These are phyloP conservation scores for Thamnophis elegans DNA, from an alignment of 2,797 vertebrate genomes.

Conservation along the genomic window DNA sequence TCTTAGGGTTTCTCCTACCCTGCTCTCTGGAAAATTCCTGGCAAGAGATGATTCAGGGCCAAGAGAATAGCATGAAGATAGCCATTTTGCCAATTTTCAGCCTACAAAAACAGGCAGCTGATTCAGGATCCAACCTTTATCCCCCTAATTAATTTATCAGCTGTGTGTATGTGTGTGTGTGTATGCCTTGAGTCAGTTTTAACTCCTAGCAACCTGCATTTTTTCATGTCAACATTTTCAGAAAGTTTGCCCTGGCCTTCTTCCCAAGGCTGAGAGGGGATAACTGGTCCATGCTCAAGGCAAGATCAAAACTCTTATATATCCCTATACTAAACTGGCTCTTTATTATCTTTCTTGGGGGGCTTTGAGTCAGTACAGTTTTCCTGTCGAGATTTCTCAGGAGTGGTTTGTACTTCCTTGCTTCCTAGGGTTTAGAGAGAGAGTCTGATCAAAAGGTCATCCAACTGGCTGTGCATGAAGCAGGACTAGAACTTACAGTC, in stretches of 20 bases:
- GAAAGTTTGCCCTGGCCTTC: not conserved
- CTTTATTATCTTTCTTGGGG: not conserved
- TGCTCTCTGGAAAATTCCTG: not conserved
- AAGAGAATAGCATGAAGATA: not conserved
- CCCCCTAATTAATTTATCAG: not conserved
- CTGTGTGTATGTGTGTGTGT: too few species aligned
- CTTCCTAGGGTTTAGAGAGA: not conserved
- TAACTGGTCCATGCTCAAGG: not conserved
- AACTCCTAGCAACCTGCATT: not conserved
- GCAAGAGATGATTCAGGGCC: not conserved
- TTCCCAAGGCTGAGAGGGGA: not conserved
- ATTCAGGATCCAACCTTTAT: not conserved
- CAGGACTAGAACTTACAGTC: not conserved
- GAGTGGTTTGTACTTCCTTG: not conserved
- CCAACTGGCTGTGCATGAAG: not conserved
- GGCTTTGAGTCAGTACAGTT: not conserved
- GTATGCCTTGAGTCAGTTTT: not conserved
- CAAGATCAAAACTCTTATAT: not conserved
- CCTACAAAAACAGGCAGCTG: not conserved
- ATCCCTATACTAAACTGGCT: not conserved
- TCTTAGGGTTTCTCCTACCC: not conserved
- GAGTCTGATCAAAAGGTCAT: not conserved
- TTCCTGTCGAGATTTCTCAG: not conserved
- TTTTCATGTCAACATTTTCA: not conserved
- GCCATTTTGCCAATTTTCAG: not conserved